Evolutionary conservation across 2,888 invertebrate species (phyloP).

Genomic region (Rhaphigaster nebulosa): DNA sequence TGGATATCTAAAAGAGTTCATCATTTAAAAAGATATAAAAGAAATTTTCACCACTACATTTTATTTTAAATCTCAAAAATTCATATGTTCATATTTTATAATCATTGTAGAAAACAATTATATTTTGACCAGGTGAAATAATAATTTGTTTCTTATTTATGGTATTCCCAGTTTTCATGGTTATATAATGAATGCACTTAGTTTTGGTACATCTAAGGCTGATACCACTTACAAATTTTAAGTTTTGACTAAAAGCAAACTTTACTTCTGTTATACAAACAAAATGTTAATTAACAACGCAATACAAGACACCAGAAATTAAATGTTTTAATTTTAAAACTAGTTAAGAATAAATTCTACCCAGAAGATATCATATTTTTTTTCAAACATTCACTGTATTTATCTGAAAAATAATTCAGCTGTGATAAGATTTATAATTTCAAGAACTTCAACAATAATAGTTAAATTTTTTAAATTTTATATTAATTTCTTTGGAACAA

Average conservation of each 20-base stretch:
- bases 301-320: not conserved
- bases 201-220: not conserved
- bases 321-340: not conserved
- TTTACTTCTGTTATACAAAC: not conserved
- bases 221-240: not conserved
- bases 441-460: not conserved
- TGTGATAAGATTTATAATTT: not conserved
- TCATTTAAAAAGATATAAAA: not conserved
- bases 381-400: not conserved
- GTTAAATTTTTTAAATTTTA: not conserved
- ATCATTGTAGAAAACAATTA: not conserved
- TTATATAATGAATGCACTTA: not conserved
- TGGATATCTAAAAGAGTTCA: not conserved
- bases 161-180: not conserved
- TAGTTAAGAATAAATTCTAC: not conserved
- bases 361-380: not conserved
- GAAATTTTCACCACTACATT: constrained; percentile 16
- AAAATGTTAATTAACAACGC: not conserved
- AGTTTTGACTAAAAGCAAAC: not conserved
- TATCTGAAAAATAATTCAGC: not conserved
- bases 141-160: not conserved
- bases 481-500: not conserved
- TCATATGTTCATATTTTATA: constrained; percentile 24
- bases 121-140: constrained; percentile 19
- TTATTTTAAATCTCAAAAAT: not conserved